Evolutionary conservation across 2,888 invertebrate species (phyloP), one percentile per base, ranked within the genome.

Genomic region (Halocaridina rubra): DNA sequence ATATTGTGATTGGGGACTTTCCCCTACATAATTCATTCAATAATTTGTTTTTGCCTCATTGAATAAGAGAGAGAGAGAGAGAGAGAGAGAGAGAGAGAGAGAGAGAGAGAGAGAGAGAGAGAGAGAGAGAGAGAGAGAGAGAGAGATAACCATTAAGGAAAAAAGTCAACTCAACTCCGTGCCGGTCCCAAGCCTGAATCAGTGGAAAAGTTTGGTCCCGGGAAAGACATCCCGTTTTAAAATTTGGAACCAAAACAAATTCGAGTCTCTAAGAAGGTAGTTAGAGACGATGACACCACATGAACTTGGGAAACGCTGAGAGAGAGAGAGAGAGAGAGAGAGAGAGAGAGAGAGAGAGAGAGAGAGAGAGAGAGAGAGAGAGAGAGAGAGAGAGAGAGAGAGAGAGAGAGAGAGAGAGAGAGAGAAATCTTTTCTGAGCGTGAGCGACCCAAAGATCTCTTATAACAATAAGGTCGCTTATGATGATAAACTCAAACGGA

Each of bases 1-100:
- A 72, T 74, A 80, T 80, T 61, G 80, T 80, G 80, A 80, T 80
- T 80, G 80, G 80, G 67, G 30, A 27, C 79, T 10, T 32, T 53
- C 61, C 72, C 59, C 71, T 64, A 33, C 80, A 80, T 80, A 74
- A 80, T 74, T 80, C 80, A 80, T 80, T 74, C 80, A 80, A 72
- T 74, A 61, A 80, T 74, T 72, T 46, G 71, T 80, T 72, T 80
- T 71, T 80, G 80, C 80, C 80, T 33, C 80, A 80, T 80, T 80
- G 79, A 80, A 39, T 71, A 80, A 16, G 16, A 22, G 22, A 10
- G 8, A 24, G 22, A 8, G 61, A n/a, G 61, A 24, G 19, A n/a
- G 61, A 2, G 61, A 24, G 19, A n/a, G 24, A 24, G 61, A n/a
- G 61, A 61, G 1, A 24, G 61, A 61, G 61, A 24, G 2, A 61